Evolutionary conservation across 1,140 invertebrate species (phyloP), one percentile per base, ranked within the genome.

Genomic region (Mya arenaria): DNA sequence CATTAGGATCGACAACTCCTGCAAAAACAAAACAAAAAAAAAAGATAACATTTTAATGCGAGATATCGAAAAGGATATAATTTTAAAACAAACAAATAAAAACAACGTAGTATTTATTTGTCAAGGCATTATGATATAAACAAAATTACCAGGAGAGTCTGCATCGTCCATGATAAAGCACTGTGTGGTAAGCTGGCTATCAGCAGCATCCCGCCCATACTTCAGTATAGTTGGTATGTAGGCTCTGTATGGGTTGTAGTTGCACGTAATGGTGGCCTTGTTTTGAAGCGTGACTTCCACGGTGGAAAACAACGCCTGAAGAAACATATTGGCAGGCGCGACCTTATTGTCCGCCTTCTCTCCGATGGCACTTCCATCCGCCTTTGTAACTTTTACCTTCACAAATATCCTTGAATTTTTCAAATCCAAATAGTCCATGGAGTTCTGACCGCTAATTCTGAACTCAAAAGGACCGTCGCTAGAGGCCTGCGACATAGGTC

Each of bases 151-250:
- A 1, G 71, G 55, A 73, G 4, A 19, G 23, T 37, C 25, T 1
- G 55, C n/a, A 25, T 85, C 83, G 34, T 85, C 71, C 30, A 23
- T 62, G 0, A 44, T n/a, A n/a, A 55, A 85, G 8, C 77, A 1
- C 41, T 77, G 73, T 3, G 72, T 28, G 19, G 1, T 30, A 17
- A 85, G 39, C 37, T 85, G 83, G 15, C 63, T 44, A 0, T 1
- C 30, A 36, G 63, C 69, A 3, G 84, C 84, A 30, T 77, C 77
- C n/a, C 17, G 1, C 37, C 81, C 84, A 52, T 83, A 80, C 3
- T 36, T 37, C 19, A 85, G 30, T 30, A 85, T 48, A n/a, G 44
- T 48, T 48, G 10, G n/a, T 48, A 48, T n/a, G 10, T 10, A 13
- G 44, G n/a, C 10, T 48, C 44, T 13, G n/a, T 10, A 13, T 10